Evolutionary conservation across 2,888 invertebrate genomes (phyloP), one percentile per base, ranked within the genome.

Genomic region (Dorcus hopei): DNA sequence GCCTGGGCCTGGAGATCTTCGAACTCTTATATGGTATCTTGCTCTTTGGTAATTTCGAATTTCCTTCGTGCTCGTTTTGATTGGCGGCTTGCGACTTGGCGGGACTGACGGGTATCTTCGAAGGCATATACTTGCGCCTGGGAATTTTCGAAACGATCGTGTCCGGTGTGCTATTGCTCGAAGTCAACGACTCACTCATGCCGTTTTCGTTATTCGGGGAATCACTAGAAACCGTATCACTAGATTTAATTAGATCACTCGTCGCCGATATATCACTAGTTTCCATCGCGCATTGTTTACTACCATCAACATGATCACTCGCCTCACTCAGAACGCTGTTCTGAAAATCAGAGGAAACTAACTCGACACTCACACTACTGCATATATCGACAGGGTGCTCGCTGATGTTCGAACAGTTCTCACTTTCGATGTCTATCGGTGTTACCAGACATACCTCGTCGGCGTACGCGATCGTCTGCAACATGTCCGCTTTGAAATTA

Each of bases 151-250:
- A 82, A 76, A 87, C 85, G 74, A 87, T 83, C 72, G 87, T 88
- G 78, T 88, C 88, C 62, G 88, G 87, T 59, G 88, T 88, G 69
- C 88, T 88, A 57, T 85, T 83, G 75, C 85, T 85, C 58, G 86
- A 86, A 63, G 86, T 86, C 71, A 85, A 80, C 9, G 86, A 86
- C 78, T 86, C 85, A 75, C 84, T 85, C 80, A 85, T 83, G 76
- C 84, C 85, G 26, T 33, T 33, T 49, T 84, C 72, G 61, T 70
- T 71, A 53, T 59, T 58, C n/a, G 65, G 64, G 33, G 72, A 70
- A 62, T 74, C 73, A 71, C 73, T 74, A 65, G 66, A 69, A 52
- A 68, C 70, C 56, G 72, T 73, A 67, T 74, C 74, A 70, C 71
- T 72, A 62, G 73, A 73, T 64, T 72, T 72, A 42, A 68, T 69